phyloP scores from a whole-genome alignment of 92 coral and sea anemone species.

The Zoanthus gigantus region DNA sequence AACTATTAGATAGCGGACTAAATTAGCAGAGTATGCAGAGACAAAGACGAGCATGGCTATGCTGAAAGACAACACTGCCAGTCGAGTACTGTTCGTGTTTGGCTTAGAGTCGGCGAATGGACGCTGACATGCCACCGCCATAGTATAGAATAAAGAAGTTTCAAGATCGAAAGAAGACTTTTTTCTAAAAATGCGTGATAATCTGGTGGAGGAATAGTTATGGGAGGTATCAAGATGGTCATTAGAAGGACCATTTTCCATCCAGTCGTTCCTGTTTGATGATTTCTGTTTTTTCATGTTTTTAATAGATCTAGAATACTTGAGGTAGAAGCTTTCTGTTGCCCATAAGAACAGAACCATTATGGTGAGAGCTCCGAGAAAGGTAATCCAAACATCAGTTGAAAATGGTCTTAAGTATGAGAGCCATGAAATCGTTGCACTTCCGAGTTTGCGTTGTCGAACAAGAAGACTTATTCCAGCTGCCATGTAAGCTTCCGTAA shows the following conservation, averaged over 20 bases:
- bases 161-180: constrained; percentile 69
- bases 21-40: constrained; percentile 85
- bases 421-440: constrained; percentile 75
- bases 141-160: constrained; percentile 80
- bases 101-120: constrained; percentile 86
- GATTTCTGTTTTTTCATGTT: neutral
- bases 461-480: constrained; percentile 86
- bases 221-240: neutral
- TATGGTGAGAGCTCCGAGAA: constrained; percentile 72
- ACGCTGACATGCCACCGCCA: constrained; percentile 82
- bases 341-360: constrained; percentile 80
- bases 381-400: constrained; percentile 76
- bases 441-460: constrained; percentile 71
- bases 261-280: neutral
- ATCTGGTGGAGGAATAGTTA: constrained; percentile 5
- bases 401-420: constrained; percentile 88
- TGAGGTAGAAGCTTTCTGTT: constrained; percentile 51
- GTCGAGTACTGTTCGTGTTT: constrained; percentile 74
- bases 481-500: constrained; percentile 84
- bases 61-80: constrained; percentile 84
- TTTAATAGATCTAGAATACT: neutral
- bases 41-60: constrained; percentile 87
- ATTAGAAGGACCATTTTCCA: neutral
- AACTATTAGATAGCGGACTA: constrained; percentile 84
- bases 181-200: neutral